Conservation (phyloP, 1,140 invertebrate genomes). For the Palaemon carinicauda region DNA sequence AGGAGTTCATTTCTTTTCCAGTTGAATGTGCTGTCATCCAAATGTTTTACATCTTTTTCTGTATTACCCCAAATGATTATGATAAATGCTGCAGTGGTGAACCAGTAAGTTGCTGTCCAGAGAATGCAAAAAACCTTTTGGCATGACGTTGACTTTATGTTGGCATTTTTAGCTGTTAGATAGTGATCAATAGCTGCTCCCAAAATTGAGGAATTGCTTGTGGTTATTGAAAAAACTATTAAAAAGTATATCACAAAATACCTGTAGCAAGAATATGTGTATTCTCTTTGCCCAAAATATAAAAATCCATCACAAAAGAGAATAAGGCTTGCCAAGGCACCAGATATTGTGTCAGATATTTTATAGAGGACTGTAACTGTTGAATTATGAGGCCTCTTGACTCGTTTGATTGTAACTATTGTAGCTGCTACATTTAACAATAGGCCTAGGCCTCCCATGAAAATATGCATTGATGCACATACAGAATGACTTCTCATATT, state of each 20-base stretch:
- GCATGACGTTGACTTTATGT: not conserved
- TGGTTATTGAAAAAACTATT: conserved; percentile 7
- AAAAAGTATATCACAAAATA: conserved; percentile 24
- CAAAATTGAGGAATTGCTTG: conserved; percentile 18
- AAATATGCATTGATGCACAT: too few relatives aligned
- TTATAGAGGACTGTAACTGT: conserved; percentile 3
- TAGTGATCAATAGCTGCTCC: conserved; percentile 7
- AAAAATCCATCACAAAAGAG: conserved; percentile 40
- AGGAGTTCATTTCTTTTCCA: not conserved
- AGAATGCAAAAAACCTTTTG: not conserved
- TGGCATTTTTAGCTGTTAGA: not conserved
- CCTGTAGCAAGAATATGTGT: conserved; percentile 19
- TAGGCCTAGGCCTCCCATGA: conserved; percentile 6
- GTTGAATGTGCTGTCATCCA: not conserved
- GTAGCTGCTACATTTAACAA: conserved; percentile 9
- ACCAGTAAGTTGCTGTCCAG: conserved; percentile 22
- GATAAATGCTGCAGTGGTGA: conserved; percentile 12
- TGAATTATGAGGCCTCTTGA: not conserved
- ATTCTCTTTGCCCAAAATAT: not conserved
- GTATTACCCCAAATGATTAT: conserved; percentile 10
- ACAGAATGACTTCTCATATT: too few relatives aligned
- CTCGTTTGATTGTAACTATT: not conserved
- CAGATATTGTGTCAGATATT: conserved; percentile 6
- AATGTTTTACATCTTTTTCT: not conserved
- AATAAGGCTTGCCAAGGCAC: not conserved